Percentiles rank a stretch among this genome's conserved stretches.
phyloP scores from a whole-genome alignment of 2,888 invertebrate genomes.

The Athripsodes cinereus region DNA sequence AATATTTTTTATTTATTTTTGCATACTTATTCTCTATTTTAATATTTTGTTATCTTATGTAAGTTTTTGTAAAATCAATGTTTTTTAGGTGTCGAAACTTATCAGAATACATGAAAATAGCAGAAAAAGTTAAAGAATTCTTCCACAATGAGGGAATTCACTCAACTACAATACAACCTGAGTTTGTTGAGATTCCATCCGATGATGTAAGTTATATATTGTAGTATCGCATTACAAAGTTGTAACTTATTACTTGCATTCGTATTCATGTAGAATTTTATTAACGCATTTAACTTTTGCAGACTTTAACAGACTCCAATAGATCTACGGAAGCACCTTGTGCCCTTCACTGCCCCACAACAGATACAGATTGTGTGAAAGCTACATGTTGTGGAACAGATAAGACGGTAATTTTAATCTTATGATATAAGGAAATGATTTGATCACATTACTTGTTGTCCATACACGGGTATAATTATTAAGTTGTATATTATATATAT shows the following conservation, averaged over 20 bases:
- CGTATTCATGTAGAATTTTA: too few relatives aligned
- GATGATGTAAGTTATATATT: slow-evolving; percentile 32
- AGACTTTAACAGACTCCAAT: slow-evolving; percentile 39
- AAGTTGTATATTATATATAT: too few relatives aligned
- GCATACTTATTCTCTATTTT: not conserved
- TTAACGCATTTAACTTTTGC: not conserved
- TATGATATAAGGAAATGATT: not conserved
- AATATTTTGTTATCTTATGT: not conserved
- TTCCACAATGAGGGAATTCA: slow-evolving; percentile 99
- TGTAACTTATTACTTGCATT: too few relatives aligned
- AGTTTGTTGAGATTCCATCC: slow-evolving; percentile 80
- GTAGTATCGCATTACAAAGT: too few relatives aligned
- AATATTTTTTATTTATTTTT: too few relatives aligned
- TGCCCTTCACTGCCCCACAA: slow-evolving; percentile 82
- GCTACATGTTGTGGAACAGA: slow-evolving; percentile 86
- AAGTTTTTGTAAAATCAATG: not conserved
- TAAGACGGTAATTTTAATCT: slow-evolving; percentile 54
- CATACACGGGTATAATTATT: too few relatives aligned
- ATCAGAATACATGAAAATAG: slow-evolving; percentile 95
- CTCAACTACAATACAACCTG: slow-evolving; percentile 97
- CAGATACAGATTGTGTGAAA: slow-evolving; percentile 74
- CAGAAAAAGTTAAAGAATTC: slow-evolving; percentile 92
- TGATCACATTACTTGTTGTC: too few relatives aligned
- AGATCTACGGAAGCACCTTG: slow-evolving; percentile 58
- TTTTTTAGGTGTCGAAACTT: slow-evolving; percentile 75